phyloP scores from a whole-genome alignment of 2,113 vertebrate genomes.

The Catharus bicknelli region DNA sequence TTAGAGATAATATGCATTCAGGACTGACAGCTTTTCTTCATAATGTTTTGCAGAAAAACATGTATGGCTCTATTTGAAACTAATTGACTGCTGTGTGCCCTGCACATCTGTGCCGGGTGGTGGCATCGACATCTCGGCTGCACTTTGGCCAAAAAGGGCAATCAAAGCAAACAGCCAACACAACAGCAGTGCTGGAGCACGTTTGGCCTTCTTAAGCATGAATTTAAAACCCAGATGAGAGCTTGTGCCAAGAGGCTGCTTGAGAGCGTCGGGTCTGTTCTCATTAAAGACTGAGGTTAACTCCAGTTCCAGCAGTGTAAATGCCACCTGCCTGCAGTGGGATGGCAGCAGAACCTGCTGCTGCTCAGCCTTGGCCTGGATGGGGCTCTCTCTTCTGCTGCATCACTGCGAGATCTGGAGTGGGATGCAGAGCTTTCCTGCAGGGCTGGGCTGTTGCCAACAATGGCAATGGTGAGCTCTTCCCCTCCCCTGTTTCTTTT shows the following conservation, averaged over 20 bases:
- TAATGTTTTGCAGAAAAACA: not conserved
- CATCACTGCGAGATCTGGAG: fast-evolving
- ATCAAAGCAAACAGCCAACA: not conserved
- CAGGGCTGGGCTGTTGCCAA: not conserved
- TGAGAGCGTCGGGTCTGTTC: not conserved
- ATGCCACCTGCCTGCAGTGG: not conserved
- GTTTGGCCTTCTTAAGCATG: not conserved
- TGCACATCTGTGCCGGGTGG: not conserved
- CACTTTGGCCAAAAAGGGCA: not conserved
- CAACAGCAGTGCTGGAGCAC: not conserved
- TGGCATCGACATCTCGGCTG: not conserved
- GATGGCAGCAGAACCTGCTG: not conserved
- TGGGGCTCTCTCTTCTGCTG: not conserved
- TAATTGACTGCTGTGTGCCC: not conserved
- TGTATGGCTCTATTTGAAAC: not conserved
- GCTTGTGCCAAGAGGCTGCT: conserved; percentile 21
- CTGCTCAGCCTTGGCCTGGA: not conserved
- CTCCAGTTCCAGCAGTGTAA: not conserved
- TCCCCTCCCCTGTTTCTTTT: not conserved
- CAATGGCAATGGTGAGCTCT: not conserved
- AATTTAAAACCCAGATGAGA: not conserved
- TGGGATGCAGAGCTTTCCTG: not conserved
- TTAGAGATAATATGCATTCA: conserved; percentile 51
- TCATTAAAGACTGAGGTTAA: not conserved
- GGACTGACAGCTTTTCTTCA: conserved; percentile 54